Conservation (phyloP, 2,888 invertebrate genomes). For the Drosophila maculinotata region DNA sequence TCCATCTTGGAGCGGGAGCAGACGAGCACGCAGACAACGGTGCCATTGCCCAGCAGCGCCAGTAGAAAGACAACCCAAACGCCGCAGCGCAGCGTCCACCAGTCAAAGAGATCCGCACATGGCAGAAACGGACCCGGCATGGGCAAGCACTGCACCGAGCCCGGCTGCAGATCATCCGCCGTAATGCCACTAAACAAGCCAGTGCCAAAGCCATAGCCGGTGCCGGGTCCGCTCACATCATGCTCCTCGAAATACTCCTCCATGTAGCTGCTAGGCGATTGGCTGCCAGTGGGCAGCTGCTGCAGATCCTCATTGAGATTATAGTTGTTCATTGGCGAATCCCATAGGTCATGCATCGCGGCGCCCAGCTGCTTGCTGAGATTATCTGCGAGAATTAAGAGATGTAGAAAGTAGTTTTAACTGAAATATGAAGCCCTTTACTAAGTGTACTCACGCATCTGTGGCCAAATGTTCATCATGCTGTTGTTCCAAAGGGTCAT, state of each 20-base stretch:
- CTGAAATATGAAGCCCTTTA: not conserved
- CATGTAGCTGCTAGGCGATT: constrained; percentile 86
- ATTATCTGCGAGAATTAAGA: constrained; percentile 87
- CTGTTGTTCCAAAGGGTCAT: constrained; percentile 92
- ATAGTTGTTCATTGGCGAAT: constrained; percentile 74
- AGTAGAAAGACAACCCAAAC: constrained; percentile 98
- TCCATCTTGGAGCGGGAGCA: constrained; percentile 97
- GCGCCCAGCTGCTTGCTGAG: constrained; percentile 90
- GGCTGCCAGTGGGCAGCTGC: constrained; percentile 52
- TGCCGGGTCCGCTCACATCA: constrained; percentile 63
- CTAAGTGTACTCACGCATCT: constrained; percentile 88
- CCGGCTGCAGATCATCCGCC: constrained; percentile 80
- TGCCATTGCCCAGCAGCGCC: constrained; percentile 97
- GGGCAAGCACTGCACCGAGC: constrained; percentile 90
- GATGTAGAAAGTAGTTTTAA: too few species aligned
- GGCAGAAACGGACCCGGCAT: constrained; percentile 97
- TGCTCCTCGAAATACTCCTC: constrained; percentile 91
- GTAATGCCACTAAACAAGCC: constrained; percentile 82
- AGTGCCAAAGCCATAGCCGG: constrained; percentile 67
- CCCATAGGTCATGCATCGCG: constrained; percentile 90
- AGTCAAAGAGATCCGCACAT: constrained; percentile 97
- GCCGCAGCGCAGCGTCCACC: constrained; percentile 98
- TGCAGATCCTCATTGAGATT: constrained; percentile 58
- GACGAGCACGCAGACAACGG: constrained; percentile 96
- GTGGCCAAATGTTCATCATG: constrained; percentile 93